phyloP scores from a whole-genome alignment of 1,140 invertebrate genomes.

The Frieseomelitta varia region DNA sequence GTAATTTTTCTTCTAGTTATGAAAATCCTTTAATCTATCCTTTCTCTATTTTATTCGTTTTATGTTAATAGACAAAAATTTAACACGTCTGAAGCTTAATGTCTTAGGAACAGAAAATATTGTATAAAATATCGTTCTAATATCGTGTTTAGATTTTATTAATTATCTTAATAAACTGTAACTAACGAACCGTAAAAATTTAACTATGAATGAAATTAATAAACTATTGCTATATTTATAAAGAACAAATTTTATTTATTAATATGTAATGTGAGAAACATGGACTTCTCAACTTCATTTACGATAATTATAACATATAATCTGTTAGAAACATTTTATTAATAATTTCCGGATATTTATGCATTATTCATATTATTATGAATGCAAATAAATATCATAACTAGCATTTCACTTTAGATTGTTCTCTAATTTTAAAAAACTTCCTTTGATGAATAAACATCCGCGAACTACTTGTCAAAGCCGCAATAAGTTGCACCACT shows the following conservation, averaged over 20 bases:
- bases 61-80: background rate
- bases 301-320: background rate
- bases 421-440: background rate
- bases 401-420: no score
- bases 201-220: constrained; percentile 3
- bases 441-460: background rate
- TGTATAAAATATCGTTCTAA: background rate
- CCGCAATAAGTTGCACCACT: no score
- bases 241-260: background rate
- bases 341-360: background rate
- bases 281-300: background rate
- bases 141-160: constrained; percentile 13
- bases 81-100: background rate
- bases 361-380: background rate
- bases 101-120: background rate
- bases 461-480: no score
- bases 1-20: background rate
- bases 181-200: constrained; percentile 5
- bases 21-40: background rate
- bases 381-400: no score
- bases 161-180: constrained; percentile 15
- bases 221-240: constrained; percentile 4
- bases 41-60: background rate
- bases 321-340: background rate
- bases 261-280: background rate